Percentiles rank a stretch among this genome's conserved stretches.
phyloP scores from a whole-genome alignment of 53 echinoderm and acorn worm species.

The Holothuria scabra region DNA sequence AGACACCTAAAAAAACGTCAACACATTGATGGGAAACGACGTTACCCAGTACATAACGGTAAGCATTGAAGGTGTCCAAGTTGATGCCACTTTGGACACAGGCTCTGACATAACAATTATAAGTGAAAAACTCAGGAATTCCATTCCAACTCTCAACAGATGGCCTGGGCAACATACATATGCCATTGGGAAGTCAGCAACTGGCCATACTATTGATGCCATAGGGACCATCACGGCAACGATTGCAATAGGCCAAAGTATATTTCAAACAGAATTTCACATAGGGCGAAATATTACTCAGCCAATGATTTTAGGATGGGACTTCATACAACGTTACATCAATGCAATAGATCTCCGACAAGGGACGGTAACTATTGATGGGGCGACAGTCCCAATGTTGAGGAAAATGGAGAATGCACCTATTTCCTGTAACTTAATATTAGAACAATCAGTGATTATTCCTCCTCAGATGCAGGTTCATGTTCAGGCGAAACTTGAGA shows the following conservation, averaged over 20 bases:
- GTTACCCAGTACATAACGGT: neutral
- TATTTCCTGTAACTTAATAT: neutral
- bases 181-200: neutral
- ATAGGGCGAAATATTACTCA: slow-evolving; percentile 11
- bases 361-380: neutral
- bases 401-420: neutral
- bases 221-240: slow-evolving; percentile 18
- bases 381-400: neutral
- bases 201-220: neutral
- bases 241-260: neutral
- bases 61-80: neutral
- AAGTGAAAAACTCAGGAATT: neutral
- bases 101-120: slow-evolving; percentile 10
- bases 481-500: neutral
- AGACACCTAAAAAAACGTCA: neutral
- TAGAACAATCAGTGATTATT: neutral
- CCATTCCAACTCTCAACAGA: neutral
- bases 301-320: slow-evolving; percentile 31
- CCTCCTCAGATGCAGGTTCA: slow-evolving; percentile 13
- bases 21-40: neutral
- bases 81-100: neutral
- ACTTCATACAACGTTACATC: neutral
- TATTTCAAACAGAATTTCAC: neutral
- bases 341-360: neutral
- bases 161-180: neutral